A percentile compares a stretch with the other conserved stretches of the same genome.
Evolutionary conservation across 2,113 vertebrate species (phyloP).

Genomic region (Pithys albifrons): DNA sequence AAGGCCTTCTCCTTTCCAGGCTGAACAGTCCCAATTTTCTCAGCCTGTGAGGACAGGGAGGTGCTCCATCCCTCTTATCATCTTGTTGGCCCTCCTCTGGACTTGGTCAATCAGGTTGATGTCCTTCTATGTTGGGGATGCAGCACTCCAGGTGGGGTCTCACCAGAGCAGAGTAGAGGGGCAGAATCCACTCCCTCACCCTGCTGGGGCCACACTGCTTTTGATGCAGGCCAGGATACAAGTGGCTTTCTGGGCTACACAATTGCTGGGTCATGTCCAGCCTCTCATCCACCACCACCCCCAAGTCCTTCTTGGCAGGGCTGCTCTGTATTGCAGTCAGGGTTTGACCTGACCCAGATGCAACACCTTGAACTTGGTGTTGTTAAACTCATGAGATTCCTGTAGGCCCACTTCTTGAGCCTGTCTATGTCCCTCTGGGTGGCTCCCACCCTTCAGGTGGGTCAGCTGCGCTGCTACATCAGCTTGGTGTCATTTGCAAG

Average conservation of each 20-base stretch:
- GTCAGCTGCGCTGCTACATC: neutral
- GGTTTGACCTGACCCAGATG: rapidly evolving
- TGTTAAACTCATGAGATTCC: neutral
- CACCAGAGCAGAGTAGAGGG: neutral
- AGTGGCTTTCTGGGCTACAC: neutral
- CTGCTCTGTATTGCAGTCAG: rapidly evolving
- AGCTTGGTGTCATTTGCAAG: neutral
- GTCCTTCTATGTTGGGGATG: neutral
- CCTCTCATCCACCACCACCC: neutral
- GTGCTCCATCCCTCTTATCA: neutral
- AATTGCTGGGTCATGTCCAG: neutral
- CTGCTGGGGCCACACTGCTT: rapidly evolving
- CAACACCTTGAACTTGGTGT: neutral
- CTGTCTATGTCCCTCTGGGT: neutral
- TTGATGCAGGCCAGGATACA: neutral
- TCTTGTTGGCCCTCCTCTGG: neutral
- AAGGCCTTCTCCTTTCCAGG: neutral
- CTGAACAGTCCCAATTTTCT: neutral
- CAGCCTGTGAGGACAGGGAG: neutral
- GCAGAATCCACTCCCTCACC: neutral
- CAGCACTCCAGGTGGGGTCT: neutral
- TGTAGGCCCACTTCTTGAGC: no score
- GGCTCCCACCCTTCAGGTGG: neutral
- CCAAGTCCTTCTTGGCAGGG: neutral
- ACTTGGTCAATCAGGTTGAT: rapidly evolving